Evolutionary conservation across 2,888 invertebrate species (phyloP).

Genomic region (Tetropium fuscum): DNA sequence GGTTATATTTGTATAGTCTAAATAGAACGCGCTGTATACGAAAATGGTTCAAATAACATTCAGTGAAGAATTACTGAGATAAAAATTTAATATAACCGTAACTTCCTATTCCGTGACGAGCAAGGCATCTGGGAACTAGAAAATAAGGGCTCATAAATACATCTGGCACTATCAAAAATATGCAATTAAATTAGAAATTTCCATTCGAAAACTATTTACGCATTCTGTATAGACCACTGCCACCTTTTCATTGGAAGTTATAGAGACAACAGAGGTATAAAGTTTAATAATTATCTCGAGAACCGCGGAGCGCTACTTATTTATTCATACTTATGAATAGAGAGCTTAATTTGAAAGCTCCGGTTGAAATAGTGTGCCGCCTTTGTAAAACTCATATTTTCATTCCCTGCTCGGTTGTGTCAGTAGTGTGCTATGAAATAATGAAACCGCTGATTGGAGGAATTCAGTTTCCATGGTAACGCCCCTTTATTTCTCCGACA

Average conservation of each 20-base stretch:
- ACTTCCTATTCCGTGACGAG: conserved; percentile 18
- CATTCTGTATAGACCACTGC: conserved; percentile 16
- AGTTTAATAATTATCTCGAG: conserved; percentile 15
- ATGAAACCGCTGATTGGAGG: conserved; percentile 65
- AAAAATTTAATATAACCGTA: conserved; percentile 17
- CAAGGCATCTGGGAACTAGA: conserved; percentile 11
- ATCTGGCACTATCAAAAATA: conserved; percentile 20
- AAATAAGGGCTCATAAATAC: conserved; percentile 16
- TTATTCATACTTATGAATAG: conserved; percentile 22
- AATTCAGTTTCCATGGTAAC: conserved; percentile 64
- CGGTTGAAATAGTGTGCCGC: conserved; percentile 34
- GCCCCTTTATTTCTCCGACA: conserved; percentile 56
- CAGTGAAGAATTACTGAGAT: not conserved
- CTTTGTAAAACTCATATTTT: conserved; percentile 51
- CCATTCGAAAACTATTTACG: conserved; percentile 17
- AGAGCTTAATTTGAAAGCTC: conserved; percentile 30
- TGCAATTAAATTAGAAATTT: conserved; percentile 23
- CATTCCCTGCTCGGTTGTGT: conserved; percentile 43
- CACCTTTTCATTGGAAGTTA: conserved; percentile 13
- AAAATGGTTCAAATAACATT: conserved; percentile 6
- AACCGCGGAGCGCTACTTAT: conserved; percentile 14
- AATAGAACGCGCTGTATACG: not conserved
- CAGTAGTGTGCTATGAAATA: conserved; percentile 60
- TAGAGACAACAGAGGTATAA: conserved; percentile 22
- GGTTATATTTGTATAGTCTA: conserved; percentile 1